A percentile compares a stretch with the other conserved stretches of the same genome.
phyloP scores from a whole-genome alignment of 2,113 vertebrate species.

The Tragelaphus buxtoni region DNA sequence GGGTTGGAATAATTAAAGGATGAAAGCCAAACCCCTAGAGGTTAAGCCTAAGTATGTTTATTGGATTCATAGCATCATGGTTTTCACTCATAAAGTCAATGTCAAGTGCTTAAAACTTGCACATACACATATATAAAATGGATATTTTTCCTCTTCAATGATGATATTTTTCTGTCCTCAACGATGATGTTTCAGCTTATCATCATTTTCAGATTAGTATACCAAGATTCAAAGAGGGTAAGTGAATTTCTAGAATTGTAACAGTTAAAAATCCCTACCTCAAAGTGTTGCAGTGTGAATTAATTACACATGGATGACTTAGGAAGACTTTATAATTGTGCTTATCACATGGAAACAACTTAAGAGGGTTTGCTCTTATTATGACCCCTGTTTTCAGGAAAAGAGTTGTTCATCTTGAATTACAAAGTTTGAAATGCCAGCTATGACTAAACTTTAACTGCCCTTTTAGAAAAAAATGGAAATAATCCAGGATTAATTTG shows the following conservation, averaged over 20 bases:
- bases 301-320: background rate
- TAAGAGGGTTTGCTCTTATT: background rate
- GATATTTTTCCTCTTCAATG: background rate
- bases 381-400: background rate
- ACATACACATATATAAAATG: accelerated
- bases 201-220: background rate
- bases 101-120: background rate
- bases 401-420: background rate
- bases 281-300: background rate
- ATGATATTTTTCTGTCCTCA: background rate
- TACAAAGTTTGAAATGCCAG: background rate
- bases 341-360: background rate
- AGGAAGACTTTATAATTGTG: background rate
- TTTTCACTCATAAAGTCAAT: background rate
- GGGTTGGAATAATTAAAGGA: background rate
- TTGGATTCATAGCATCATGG: background rate
- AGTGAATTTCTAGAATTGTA: background rate
- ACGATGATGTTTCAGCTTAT: background rate
- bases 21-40: background rate
- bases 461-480: constrained; percentile 3
- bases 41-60: background rate
- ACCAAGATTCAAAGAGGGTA: background rate
- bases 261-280: background rate
- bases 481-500: background rate
- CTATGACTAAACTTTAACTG: background rate